Evolutionary conservation across 2,113 vertebrate genomes (phyloP).

Genomic region (Bubalus kerabau): DNA sequence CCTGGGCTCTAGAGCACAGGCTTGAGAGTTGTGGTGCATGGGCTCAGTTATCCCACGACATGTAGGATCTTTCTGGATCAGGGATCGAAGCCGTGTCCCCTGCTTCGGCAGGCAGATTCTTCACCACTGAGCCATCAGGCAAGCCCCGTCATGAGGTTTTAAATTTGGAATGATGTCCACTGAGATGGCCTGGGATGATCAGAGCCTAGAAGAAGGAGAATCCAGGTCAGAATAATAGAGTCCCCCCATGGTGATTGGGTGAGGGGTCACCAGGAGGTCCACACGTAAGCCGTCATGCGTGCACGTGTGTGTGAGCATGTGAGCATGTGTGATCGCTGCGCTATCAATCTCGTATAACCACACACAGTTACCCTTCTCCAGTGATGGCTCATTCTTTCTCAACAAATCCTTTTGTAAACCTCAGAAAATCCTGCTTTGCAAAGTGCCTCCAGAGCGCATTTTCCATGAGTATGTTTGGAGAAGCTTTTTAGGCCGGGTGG

Average conservation of each 20-base stretch:
- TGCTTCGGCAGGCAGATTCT: neutral
- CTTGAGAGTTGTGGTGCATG: neutral
- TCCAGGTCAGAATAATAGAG: neutral
- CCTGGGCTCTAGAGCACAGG: neutral
- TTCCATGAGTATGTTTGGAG: neutral
- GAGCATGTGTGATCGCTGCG: accelerated
- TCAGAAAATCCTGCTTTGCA: neutral
- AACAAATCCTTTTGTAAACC: neutral
- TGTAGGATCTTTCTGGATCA: neutral
- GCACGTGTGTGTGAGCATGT: accelerated
- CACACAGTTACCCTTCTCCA: neutral
- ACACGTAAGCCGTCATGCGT: accelerated
- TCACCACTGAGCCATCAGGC: neutral
- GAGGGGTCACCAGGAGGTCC: neutral
- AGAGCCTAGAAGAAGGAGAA: neutral
- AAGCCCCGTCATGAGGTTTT: neutral
- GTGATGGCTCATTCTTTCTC: neutral
- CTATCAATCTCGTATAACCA: accelerated
- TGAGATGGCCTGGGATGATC: accelerated
- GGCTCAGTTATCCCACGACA: neutral
- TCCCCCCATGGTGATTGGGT: accelerated
- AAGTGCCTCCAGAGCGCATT: neutral
- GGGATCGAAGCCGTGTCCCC: neutral
- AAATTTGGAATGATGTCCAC: neutral
- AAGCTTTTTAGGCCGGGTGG: accelerated